These are phyloP conservation scores for Amphilophus citrinellus DNA, from an alignment of 2,113 vertebrate species.

Conservation along the genomic window DNA sequence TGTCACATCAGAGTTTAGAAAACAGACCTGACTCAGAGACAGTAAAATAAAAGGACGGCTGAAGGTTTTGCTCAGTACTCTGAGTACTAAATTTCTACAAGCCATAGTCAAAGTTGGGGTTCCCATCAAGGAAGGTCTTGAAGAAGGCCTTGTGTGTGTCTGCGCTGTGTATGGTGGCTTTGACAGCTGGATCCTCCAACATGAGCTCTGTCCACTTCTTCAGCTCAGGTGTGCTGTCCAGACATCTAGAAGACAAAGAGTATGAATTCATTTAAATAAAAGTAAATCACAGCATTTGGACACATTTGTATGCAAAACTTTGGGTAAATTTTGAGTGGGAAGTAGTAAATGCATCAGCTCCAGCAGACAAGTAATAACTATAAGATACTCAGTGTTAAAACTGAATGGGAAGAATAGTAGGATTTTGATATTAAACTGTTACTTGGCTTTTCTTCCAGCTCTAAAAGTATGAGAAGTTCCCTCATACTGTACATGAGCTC, in stretches of 20 bases:
- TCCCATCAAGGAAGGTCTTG: constrained; percentile 80
- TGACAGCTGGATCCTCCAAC: constrained; percentile 84
- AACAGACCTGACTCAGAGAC: no score
- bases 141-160: constrained; percentile 76
- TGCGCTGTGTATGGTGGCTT: constrained; percentile 71
- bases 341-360: background rate
- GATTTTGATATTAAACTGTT: no score
- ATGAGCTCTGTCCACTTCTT: constrained; percentile 86
- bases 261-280: background rate
- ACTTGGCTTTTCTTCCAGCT: background rate
- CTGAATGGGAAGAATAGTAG: no score
- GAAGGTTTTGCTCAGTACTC: background rate
- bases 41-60: background rate
- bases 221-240: constrained; percentile 80
- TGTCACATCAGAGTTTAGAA: background rate
- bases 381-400: no score
- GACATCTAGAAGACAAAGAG: constrained; percentile 72
- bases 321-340: background rate
- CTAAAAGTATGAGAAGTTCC: background rate
- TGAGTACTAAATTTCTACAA: constrained; percentile 59
- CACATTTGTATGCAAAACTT: background rate
- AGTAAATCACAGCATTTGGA: background rate
- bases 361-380: background rate
- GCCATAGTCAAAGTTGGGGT: constrained; percentile 85
- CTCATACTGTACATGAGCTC: background rate